phyloP scores from a whole-genome alignment of 2,888 invertebrate genomes.

The Oxystoma pomonae region DNA sequence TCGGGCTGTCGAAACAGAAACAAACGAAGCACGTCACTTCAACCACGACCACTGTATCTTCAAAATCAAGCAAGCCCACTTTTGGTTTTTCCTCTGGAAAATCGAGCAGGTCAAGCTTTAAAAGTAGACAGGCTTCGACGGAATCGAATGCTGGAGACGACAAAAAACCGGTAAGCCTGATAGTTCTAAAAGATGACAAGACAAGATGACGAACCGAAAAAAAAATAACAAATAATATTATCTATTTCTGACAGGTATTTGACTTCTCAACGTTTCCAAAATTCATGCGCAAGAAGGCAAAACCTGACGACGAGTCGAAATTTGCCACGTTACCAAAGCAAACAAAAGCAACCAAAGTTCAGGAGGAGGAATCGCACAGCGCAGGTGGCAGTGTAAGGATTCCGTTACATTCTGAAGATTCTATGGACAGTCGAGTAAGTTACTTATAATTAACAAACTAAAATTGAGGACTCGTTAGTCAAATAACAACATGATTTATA shows the following conservation, averaged over 20 bases:
- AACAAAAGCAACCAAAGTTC: constrained; percentile 6
- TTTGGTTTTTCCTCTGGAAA: not conserved
- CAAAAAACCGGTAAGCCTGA: not conserved
- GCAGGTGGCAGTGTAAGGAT: constrained; percentile 37
- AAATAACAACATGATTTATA: too few relatives aligned
- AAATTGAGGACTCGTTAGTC: too few relatives aligned
- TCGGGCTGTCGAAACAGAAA: constrained; percentile 40
- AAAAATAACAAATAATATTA: too few relatives aligned
- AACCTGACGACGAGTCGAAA: constrained; percentile 33
- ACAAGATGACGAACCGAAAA: too few relatives aligned
- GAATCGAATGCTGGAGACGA: constrained; percentile 50
- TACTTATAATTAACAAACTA: not conserved
- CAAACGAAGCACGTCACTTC: constrained; percentile 35
- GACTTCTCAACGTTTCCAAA: constrained; percentile 63
- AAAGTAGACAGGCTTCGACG: constrained; percentile 46
- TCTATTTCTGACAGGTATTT: not conserved
- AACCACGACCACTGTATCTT: not conserved
- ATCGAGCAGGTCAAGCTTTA: not conserved
- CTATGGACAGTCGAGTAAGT: constrained; percentile 30
- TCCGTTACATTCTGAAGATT: constrained; percentile 43
- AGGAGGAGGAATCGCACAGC: constrained; percentile 24
- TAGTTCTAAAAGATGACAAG: too few relatives aligned
- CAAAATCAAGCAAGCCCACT: not conserved
- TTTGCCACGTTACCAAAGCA: constrained; percentile 58
- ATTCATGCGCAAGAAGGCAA: constrained; percentile 50